Evolutionary conservation across 2,797 vertebrate genomes (phyloP).

Genomic region (Onychomys arenicola): DNA sequence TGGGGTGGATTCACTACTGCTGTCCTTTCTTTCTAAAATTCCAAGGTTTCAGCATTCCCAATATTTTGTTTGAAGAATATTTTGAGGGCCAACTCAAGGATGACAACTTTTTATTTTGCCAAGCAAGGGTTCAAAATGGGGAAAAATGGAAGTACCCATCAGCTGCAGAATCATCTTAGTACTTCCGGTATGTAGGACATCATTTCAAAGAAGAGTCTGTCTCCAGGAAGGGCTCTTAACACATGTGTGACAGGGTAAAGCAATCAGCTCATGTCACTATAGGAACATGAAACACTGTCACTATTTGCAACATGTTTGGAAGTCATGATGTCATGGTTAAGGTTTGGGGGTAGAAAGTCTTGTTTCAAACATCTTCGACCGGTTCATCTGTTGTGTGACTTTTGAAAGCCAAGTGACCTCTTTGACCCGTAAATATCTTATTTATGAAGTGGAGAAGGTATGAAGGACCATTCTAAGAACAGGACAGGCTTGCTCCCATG

Average conservation of each 20-base stretch:
- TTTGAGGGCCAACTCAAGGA: not conserved
- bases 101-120: conserved; percentile 13
- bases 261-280: not conserved
- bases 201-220: not conserved
- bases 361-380: not conserved
- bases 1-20: no score
- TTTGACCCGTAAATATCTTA: not conserved
- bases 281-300: not conserved
- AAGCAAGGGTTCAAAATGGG: not conserved
- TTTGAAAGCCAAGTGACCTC: not conserved
- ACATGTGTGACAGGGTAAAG: not conserved
- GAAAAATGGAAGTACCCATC: not conserved
- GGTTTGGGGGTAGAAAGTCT: not conserved
- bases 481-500: not conserved
- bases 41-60: not conserved
- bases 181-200: not conserved
- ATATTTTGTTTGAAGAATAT: conserved; percentile 29
- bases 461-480: not conserved
- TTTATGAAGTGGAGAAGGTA: not conserved
- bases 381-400: not conserved
- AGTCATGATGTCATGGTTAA: not conserved
- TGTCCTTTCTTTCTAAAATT: not conserved
- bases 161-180: not conserved
- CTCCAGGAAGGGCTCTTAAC: not conserved
- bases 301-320: not conserved